phyloP scores from a whole-genome alignment of 2,113 vertebrate species.

The Chelonoidis abingdonii region DNA sequence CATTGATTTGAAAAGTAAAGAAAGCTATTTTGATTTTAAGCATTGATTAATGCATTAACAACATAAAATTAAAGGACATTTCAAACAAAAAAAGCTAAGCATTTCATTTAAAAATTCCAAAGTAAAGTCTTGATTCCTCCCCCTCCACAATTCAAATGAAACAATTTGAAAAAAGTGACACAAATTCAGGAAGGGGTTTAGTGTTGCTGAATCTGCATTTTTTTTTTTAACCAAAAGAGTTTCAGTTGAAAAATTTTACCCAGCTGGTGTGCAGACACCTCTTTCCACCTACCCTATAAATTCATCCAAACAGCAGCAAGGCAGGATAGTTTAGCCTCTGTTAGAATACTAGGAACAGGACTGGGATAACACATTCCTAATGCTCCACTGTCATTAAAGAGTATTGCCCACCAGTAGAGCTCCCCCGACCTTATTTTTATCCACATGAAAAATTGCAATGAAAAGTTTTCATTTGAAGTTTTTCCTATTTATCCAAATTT shows the following conservation, averaged over 20 bases:
- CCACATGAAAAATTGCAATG: not conserved
- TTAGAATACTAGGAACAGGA: not conserved
- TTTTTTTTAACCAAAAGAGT: not conserved
- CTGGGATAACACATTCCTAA: not conserved
- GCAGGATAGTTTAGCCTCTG: not conserved
- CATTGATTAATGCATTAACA: not conserved
- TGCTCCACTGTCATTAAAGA: not conserved
- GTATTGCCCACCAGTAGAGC: not conserved
- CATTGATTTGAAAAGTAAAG: not conserved
- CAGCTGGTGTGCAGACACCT: not conserved
- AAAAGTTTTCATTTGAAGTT: not conserved
- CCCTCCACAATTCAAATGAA: not conserved
- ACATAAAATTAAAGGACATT: not conserved
- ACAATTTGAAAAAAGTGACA: not conserved
- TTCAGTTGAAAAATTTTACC: not conserved
- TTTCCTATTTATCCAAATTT: not conserved
- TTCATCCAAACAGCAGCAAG: not conserved
- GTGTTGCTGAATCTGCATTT: not conserved
- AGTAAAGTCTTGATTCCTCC: not conserved
- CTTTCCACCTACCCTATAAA: not conserved
- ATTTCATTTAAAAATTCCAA: not conserved
- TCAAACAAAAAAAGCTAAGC: not conserved
- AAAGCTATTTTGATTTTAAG: not conserved
- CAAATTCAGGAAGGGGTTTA: not conserved
- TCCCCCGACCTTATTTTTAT: not conserved